Base-by-base conservation (phyloP, 1,140 invertebrate species). In the Acromyrmex echinatior region DNA sequence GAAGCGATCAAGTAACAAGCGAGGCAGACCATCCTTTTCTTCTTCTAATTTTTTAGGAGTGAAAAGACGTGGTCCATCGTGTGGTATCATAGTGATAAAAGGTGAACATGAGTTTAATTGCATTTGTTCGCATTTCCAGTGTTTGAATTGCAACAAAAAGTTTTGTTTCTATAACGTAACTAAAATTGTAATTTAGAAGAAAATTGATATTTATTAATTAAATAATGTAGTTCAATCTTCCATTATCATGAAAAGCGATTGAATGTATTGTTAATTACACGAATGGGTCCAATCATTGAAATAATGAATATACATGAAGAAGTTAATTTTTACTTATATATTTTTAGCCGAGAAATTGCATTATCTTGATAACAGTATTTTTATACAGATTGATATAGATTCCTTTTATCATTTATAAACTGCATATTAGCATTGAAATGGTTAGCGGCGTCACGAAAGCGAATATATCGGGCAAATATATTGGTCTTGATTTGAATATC, bases 1-100 rank as follows among this genome's bases (percentile, higher is more conserved):
- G 98, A 98, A 95, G 97, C 96, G 91, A 97, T 97, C 92, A 97
- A 98, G 96, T 97, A 97, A 95, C 94, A 95, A 95, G 95, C 95
- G 90, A 95, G 95, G 91, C 95, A 95, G 95, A 95, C 95, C 94
- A 95, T 95, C 80, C 94, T 95, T 78, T 95, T 95, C 80, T 94
- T 95, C 88, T 95, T 95, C 92, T 95, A 95, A 94, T 92, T 71
- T 49, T 51, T 78, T 86, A 85, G 88, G 85, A 86, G 39, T 65
- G 79, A 91, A 93, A 81, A 82, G 91, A 91, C 91, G 93, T 94
- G 94, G 94, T 94, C 93, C 62, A 63, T 70, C 10, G 51, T 82
- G 85, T 93, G 68, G 88, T 87, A 91, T 80, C 73, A 81, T 65
- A 87, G 90, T 91, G 93, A 89, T 79, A 92, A 92, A 91, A 88